Percentiles rank a stretch among this genome's conserved stretches.
These are phyloP conservation scores for Pachymerium ferrugineum DNA, from an alignment of 2,888 invertebrate genomes.

Conservation along the genomic window DNA sequence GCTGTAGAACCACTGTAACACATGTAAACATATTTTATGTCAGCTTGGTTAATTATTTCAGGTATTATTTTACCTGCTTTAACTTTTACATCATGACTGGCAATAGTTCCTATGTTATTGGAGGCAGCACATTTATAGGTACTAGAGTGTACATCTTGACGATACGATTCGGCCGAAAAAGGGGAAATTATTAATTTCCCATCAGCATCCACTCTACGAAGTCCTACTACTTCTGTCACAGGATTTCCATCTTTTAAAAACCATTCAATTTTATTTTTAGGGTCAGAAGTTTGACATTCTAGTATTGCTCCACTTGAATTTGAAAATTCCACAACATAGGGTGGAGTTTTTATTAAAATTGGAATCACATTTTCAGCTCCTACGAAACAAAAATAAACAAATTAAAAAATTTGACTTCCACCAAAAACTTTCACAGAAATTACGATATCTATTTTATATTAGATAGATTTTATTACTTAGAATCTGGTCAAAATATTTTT, in stretches of 20 bases:
- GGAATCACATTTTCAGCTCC: neutral
- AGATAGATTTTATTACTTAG: too few species aligned
- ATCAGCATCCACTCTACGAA: neutral
- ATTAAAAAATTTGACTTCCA: too few species aligned
- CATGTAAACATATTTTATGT: neutral
- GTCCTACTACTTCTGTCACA: neutral
- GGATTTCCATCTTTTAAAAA: neutral
- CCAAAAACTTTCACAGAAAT: too few species aligned
- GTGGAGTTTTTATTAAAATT: neutral
- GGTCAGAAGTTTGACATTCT: constrained; percentile 41
- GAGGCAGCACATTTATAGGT: constrained; percentile 40
- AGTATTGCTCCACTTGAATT: constrained; percentile 43
- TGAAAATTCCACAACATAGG: constrained; percentile 41
- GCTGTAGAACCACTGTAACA: constrained; percentile 43
- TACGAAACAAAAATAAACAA: neutral
- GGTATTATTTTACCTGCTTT: constrained; percentile 42
- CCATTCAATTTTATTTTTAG: constrained; percentile 35
- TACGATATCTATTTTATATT: too few species aligned
- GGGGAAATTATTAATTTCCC: constrained; percentile 39
- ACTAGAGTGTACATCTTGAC: constrained; percentile 41
- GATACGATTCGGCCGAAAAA: constrained; percentile 37
- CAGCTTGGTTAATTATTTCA: too few species aligned
- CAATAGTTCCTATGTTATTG: constrained; percentile 40
- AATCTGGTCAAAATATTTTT: too few species aligned
- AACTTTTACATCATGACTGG: constrained; percentile 40